phyloP scores from a whole-genome alignment of 1,140 invertebrate genomes.

The Spodoptera litura region DNA sequence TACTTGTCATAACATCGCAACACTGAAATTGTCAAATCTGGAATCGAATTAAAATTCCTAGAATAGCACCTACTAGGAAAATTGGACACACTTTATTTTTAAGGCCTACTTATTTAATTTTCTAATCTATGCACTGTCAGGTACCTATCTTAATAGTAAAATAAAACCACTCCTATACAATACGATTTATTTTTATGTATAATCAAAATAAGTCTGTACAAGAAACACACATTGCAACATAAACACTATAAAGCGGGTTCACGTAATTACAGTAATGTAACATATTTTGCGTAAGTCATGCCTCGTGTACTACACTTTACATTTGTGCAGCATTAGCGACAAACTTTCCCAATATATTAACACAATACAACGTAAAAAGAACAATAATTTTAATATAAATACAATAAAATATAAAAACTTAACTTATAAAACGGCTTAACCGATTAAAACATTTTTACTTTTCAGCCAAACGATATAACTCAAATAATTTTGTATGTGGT shows the following conservation, averaged over 20 bases:
- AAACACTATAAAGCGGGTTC: conserved; percentile 24
- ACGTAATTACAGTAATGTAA: conserved; percentile 32
- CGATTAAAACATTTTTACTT: too few relatives aligned
- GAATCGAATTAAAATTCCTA: too few relatives aligned
- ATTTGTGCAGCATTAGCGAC: conserved; percentile 39
- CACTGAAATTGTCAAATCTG: too few relatives aligned
- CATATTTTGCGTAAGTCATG: conserved; percentile 11
- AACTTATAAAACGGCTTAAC: not conserved
- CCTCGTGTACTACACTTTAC: conserved; percentile 11
- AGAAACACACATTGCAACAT: conserved; percentile 30
- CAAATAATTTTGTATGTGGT: too few relatives aligned
- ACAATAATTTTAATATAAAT: not conserved
- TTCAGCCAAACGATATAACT: too few relatives aligned
- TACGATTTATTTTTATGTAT: conserved; percentile 65
- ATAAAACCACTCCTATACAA: conserved; percentile 57
- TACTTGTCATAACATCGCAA: too few relatives aligned
- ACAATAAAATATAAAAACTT: conserved; percentile 17
- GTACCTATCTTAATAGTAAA: not conserved
- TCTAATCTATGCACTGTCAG: not conserved
- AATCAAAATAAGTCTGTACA: conserved; percentile 55
- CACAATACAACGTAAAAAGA: not conserved
- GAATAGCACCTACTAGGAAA: too few relatives aligned
- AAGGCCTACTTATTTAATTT: too few relatives aligned
- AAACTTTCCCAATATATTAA: not conserved
- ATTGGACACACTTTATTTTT: too few relatives aligned